Evolutionary conservation across 2,888 invertebrate species (phyloP).

Genomic region (Platypus cylindrus): DNA sequence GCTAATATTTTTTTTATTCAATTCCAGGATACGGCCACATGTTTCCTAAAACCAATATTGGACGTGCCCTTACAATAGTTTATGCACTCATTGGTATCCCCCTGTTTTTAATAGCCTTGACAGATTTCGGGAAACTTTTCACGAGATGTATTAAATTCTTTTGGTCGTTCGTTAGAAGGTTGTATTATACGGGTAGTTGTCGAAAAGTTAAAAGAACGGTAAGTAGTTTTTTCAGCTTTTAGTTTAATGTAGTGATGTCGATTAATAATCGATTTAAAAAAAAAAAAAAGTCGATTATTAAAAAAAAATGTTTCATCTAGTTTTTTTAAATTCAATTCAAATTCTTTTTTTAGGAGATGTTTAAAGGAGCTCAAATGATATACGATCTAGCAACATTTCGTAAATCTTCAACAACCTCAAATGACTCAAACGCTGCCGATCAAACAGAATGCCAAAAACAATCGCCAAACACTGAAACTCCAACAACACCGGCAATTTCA

Average conservation of each 20-base stretch:
- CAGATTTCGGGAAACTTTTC: slow-evolving; percentile 90
- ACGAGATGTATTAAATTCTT: slow-evolving; percentile 82
- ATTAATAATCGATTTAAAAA: too few species aligned
- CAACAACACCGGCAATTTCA: slow-evolving; percentile 66
- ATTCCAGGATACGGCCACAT: slow-evolving; percentile 91
- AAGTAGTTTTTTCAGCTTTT: too few species aligned
- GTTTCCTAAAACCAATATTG: slow-evolving; percentile 76
- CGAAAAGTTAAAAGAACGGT: slow-evolving; percentile 62
- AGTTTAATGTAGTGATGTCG: too few species aligned
- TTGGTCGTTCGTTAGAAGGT: slow-evolving; percentile 72
- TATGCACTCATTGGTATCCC: slow-evolving; percentile 95
- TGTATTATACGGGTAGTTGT: slow-evolving; percentile 80
- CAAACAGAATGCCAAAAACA: not conserved
- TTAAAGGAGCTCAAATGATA: slow-evolving; percentile 70
- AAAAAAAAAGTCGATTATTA: too few species aligned
- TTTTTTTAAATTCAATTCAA: too few species aligned
- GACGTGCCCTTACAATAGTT: slow-evolving; percentile 76
- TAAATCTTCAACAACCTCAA: slow-evolving; percentile 48
- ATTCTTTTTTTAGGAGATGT: slow-evolving; percentile 57
- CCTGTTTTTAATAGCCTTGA: slow-evolving; percentile 83
- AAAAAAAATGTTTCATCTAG: too few species aligned
- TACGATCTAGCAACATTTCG: slow-evolving; percentile 65
- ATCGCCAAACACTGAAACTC: slow-evolving; percentile 21
- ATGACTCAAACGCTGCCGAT: slow-evolving; percentile 11
- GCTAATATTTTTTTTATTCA: not conserved